Conservation (phyloP, 2,113 vertebrate genomes). For the Macaca nemestrina region DNA sequence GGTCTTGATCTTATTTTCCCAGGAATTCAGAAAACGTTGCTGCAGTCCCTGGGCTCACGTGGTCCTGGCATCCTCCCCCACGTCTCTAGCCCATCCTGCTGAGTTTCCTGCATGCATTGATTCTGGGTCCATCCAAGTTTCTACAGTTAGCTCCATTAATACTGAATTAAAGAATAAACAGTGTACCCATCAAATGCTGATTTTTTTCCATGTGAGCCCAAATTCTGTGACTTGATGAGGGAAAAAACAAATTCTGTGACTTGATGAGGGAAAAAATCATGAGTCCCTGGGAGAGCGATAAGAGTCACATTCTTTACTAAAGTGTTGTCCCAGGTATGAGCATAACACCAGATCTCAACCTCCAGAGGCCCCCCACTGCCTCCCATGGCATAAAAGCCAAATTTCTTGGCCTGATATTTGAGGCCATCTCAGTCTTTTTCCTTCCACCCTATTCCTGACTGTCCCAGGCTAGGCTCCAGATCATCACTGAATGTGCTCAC, state of each 20-base stretch:
- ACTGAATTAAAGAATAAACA: not conserved
- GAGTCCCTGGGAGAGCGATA: not conserved
- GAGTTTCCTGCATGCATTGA: not conserved
- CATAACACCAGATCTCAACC: not conserved
- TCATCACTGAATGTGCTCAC: not conserved
- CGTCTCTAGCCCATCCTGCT: not conserved
- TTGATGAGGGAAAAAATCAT: not conserved
- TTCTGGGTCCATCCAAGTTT: not conserved
- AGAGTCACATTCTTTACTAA: not conserved
- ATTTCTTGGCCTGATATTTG: not conserved
- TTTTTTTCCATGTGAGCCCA: not conserved
- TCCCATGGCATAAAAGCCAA: not conserved
- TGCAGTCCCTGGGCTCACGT: not conserved
- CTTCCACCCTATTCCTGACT: not conserved
- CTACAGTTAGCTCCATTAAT: not conserved
- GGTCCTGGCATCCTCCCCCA: not conserved
- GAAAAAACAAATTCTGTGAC: not conserved
- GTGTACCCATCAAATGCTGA: not conserved
- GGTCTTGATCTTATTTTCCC: not conserved
- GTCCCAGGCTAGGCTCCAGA: not conserved
- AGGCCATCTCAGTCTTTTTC: not conserved
- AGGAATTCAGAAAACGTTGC: not conserved
- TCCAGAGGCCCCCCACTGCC: not conserved
- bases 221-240: not conserved
- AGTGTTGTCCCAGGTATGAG: not conserved